Evolutionary conservation across 2,113 vertebrate genomes (phyloP).

Genomic region (Stegostoma tigrinum): DNA sequence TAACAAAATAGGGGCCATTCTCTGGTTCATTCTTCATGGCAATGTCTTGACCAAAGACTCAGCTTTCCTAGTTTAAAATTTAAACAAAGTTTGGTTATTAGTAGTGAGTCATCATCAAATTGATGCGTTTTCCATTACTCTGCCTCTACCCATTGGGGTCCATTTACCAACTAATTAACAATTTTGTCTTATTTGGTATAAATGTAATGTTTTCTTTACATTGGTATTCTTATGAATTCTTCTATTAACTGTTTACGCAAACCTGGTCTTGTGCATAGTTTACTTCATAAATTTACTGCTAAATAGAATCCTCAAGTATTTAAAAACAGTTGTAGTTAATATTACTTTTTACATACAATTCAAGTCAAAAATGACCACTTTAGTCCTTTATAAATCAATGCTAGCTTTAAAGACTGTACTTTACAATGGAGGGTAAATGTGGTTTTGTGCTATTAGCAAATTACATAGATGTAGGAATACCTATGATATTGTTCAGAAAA

Average conservation of each 20-base stretch:
- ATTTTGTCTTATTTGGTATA: too few species aligned
- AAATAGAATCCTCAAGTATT: neutral
- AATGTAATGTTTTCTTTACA: too few species aligned
- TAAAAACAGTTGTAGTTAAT: neutral
- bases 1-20: too few species aligned
- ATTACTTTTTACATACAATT: neutral
- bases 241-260: neutral
- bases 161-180: too few species aligned
- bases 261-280: neutral
- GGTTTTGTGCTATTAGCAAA: neutral
- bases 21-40: too few species aligned
- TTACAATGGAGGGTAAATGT: neutral
- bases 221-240: too few species aligned
- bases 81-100: too few species aligned
- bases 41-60: too few species aligned
- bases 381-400: neutral
- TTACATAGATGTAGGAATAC: neutral
- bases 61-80: too few species aligned
- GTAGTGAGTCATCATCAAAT: too few species aligned
- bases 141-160: too few species aligned
- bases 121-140: too few species aligned
- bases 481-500: neutral
- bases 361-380: neutral
- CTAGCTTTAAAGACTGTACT: neutral
- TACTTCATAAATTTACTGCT: neutral